phyloP scores from a whole-genome alignment of 2,888 invertebrate genomes.

The Adelphocoris suturalis region DNA sequence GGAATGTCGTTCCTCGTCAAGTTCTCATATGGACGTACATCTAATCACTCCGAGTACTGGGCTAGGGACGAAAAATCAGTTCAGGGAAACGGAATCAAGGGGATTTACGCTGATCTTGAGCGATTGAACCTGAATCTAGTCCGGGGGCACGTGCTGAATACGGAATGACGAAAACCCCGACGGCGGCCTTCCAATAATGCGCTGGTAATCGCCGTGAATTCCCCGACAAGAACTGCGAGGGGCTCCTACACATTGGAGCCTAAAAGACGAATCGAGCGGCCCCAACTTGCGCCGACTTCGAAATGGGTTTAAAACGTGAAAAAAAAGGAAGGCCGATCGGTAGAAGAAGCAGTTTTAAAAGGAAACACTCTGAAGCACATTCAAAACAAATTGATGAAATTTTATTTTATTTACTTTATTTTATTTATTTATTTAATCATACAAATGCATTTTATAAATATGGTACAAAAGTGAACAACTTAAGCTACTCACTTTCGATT shows the following conservation, averaged over 20 bases:
- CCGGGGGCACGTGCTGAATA: not conserved
- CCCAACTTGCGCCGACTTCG: not conserved
- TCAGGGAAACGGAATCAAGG: conserved; percentile 39
- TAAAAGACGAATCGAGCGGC: conserved; percentile 8
- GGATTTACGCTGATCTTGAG: not conserved
- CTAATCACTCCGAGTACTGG: not conserved
- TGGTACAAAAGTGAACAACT: too few species aligned
- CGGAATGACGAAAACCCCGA: not conserved
- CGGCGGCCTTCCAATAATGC: not conserved
- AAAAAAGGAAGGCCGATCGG: not conserved
- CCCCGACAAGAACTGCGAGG: not conserved
- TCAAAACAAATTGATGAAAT: not conserved
- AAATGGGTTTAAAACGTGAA: not conserved
- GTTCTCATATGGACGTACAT: not conserved
- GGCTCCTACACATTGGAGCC: not conserved
- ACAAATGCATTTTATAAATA: too few species aligned
- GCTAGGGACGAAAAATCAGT: not conserved
- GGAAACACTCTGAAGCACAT: not conserved
- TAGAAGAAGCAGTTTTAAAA: not conserved
- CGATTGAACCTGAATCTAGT: conserved; percentile 4
- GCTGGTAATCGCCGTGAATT: not conserved
- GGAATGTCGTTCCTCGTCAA: not conserved
- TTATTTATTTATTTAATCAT: too few species aligned
- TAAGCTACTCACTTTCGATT: too few species aligned
- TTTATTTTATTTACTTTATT: too few species aligned